Evolutionary conservation across 1,140 invertebrate species (phyloP), one percentile per base, ranked within the genome.

Genomic region (Pogonognathellus flavescens): DNA sequence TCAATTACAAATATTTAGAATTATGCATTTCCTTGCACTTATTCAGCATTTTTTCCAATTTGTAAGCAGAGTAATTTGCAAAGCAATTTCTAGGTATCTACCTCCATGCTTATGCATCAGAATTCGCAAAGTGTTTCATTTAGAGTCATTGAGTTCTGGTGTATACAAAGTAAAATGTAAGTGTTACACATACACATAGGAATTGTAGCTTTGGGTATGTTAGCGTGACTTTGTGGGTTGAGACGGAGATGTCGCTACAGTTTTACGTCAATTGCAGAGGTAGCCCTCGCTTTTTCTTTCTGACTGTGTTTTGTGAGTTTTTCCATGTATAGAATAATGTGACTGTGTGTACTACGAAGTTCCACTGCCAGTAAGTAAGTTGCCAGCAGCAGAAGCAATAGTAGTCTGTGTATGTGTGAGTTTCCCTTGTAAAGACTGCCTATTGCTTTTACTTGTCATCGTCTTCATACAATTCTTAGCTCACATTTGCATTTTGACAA

Each of bases 191-290:
- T n/a, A n/a, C n/a, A n/a, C n/a, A 25, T 60, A 41, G 6, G 31
- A 41, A 41, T 41, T 41, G 6, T 6, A 41, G 2, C 31, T 20
- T 10, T 13, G 62, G 14, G 20, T 0, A 18, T 18, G 59, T 60
- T n/a, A 66, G 60, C 14, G 0, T 25, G 76, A 22, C 20, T 18
- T 49, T 25, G n/a, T 18, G 72, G 2, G 14, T 55, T 5, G 50
- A 13, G 52, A 57, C 52, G 50, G 50, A 83, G 82, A 83, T 83
- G 82, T 57, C 82, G 57, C 41, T 60, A 52, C 4, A 66, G 82
- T 83, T 83, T 83, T 57, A 83, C 82, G 82, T 83, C 82, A 83
- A 83, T 83, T 83, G 82, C 82, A 83, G 82, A 59, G 57, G 82
- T 62, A 49, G 25, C 11, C 14, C 16, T 83, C 25, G 41, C 22